Base-by-base conservation (phyloP, 2,113 vertebrate species). In the Rhineura floridana region DNA sequence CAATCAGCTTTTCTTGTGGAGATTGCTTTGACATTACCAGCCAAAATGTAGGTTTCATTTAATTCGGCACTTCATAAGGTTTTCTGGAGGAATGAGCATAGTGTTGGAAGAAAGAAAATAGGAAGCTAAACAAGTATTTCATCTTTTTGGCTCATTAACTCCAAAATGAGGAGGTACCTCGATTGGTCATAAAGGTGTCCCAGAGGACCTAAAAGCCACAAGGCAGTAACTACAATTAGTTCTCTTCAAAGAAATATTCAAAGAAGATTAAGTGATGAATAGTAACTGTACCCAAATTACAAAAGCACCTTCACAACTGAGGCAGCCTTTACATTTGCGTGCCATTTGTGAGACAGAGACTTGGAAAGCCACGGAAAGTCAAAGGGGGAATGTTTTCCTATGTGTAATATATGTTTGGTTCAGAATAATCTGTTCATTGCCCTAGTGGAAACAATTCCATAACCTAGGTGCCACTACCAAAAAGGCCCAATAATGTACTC, bases 61-160 rank as follows among this genome's bases (percentile, higher is more conserved):
- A 93, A 93, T 93, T 88, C 44, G 88, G 36, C 46, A 28, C 67
- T 92, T 95, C 92, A 82, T 84, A 93, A 89, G 79, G 83, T 81
- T 93, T 88, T 69, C 85, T 85, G 52, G 80, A 93, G 83, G 76
- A 92, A 90, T 50, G 93, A 93, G 69, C 79, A 0, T 80, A 93
- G 72, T 0, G 1, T 52, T 91, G 81, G 87, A 91, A 94, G 39
- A 6, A 91, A 94, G 91, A 70, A 79, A 87, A 80, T 77, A 79
- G 89, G 89, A 95, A 95, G 73, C 86, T 91, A 95, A 93, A 69
- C n/a, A 96, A 96, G 69, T 85, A 87, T 95, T 79, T 90, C 92
- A 91, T 94, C 92, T 90, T 94, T 88, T 92, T 89, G 93, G 69
- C 48, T 96, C 94, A 96, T 96, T 96, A 94, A 93, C 87, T 96